Percentiles rank a stretch among this genome's conserved stretches.
Conservation (phyloP, 2,797 vertebrate species). For the Ceryle rudis region DNA sequence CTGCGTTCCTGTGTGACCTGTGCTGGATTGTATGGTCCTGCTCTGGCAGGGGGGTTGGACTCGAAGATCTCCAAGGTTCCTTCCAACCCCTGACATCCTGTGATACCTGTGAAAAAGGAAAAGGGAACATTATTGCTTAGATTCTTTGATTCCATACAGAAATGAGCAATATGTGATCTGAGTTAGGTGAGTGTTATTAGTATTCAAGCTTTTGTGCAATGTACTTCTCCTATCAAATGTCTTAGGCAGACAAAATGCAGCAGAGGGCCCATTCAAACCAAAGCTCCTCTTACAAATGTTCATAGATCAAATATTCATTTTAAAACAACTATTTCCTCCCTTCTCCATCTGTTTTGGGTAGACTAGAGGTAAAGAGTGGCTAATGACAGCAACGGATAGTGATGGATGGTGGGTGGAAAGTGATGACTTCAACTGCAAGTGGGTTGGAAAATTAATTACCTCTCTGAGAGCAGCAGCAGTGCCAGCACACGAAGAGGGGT, state of each 20-base stretch:
- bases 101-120: background rate
- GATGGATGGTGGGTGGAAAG: background rate
- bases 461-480: background rate
- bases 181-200: background rate
- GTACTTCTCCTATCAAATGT: background rate
- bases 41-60: too few relatives aligned
- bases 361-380: background rate
- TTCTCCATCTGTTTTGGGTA: background rate
- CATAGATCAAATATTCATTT: background rate
- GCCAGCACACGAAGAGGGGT: background rate
- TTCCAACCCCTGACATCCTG: too few relatives aligned
- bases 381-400: background rate
- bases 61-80: too few relatives aligned
- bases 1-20: too few relatives aligned
- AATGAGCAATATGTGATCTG: background rate
- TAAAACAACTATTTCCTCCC: background rate
- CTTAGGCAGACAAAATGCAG: background rate
- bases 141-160: background rate
- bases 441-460: background rate
- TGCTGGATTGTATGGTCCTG: too few relatives aligned
- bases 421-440: background rate
- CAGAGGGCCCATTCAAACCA: background rate
- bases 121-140: background rate
- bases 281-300: background rate
- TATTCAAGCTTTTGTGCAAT: background rate